Evolutionary conservation across 1,140 invertebrate species (phyloP), one percentile per base, ranked within the genome.

Genomic region (Wiebesia pumilae): DNA sequence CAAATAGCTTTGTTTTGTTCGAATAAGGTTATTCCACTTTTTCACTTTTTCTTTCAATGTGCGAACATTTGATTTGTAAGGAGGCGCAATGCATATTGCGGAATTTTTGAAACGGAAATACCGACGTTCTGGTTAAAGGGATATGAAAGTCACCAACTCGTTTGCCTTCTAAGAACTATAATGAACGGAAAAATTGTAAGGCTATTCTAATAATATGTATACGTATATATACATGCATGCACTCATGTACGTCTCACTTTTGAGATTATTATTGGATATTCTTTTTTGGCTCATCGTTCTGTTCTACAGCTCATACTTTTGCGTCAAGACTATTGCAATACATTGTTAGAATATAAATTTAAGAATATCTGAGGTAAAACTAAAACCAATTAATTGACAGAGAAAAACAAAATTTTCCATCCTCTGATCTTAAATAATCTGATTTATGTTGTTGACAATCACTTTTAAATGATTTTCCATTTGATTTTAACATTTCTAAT

Each of bases 131-230:
- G 14, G 35, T 83, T 83, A 75, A 73, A 54, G 47, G 73, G 73
- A 77, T 84, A 54, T 84, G 73, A 84, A 84, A 84, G 58, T 65
- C 69, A 75, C 54, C 38, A 33, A 58, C 24, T 38, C n/a, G 6
- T 65, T 43, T 65, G 27, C 54, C 14, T 83, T 83, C 71, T 40
- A 24, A 54, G 40, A 82, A 33, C 21, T 65, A 35, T 80, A 80
- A 33, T 30, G 0, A 16, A 12, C 12, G 10, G 65, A 80, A 80
- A 12, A 38, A 80, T 62, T 35, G 62, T 35, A 80, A 62, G 2
- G 27, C 24, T 62, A 62, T 62, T 62, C 58, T 27, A 62, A 62
- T 62, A 62, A 62, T 27, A 62, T 62, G 21, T 24, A 27, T n/a
- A n/a, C n/a, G n/a, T n/a, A n/a, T n/a, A n/a, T n/a, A n/a, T n/a